Base-by-base conservation (phyloP, 2,888 invertebrate species). In the Macaria notata region DNA sequence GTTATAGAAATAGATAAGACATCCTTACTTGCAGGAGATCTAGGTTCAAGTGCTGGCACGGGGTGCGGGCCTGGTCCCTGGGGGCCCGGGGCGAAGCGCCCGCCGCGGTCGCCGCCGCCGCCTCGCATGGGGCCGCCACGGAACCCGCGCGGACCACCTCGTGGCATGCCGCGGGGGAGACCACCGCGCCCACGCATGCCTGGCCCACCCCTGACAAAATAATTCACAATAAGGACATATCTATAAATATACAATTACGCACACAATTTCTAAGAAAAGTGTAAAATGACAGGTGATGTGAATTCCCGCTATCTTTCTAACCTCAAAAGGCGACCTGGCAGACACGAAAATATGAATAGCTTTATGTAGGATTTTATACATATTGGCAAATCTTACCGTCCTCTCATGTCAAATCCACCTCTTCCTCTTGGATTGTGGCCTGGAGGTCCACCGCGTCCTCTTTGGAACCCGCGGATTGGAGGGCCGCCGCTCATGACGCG, bases 21-120 rank as follows among this genome's bases (percentile, higher is more conserved):
- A 38, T 39, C 46, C 81, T 77, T 81, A 89, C 89, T 83, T 73
- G 75, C 83, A 45, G 83, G 83, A 50, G 83, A 86, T 65, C 90
- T 78, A 3, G 88, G 83, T 71, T 91, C 91, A 60, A 91, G 88
- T 0, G 91, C 90, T 1, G 90, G 91, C 1, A 91, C 91, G 6
- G 91, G 91, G 66, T 91, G 91, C 4, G 91, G 90, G 4, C 91
- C 91, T 0, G 91, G 91, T 0, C 90, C 91, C 61, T 88, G 90
- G 0, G 90, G 90, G 2, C 88, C 88, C 0, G 86, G 87, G 3
- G 84, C 85, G 61, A 90, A 90, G 7, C 90, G 81, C 0, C 88
- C 88, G n/a, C 90, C 83, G 43, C 87, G 76, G 4, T 85, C 89
- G 0, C 86, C 88, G n/a, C 86, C 87, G 6, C 82, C 82, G 30